phyloP scores from a whole-genome alignment of 2,113 vertebrate genomes.

The Alectura lathami region DNA sequence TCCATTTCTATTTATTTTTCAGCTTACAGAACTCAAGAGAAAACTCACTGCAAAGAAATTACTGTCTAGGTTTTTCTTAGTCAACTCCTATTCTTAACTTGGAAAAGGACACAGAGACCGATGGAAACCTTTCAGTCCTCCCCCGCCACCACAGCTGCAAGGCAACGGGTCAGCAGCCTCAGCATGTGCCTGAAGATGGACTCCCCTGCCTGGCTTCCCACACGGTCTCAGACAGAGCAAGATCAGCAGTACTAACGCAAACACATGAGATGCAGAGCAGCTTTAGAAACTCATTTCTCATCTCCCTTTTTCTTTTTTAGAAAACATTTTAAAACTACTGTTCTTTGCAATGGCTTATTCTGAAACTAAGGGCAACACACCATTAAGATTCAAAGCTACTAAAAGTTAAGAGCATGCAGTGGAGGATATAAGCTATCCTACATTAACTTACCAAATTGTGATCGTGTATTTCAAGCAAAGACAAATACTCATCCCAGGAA shows the following conservation, averaged over 20 bases:
- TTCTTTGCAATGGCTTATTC: background rate
- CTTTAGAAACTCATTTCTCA: background rate
- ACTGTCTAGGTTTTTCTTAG: background rate
- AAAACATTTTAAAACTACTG: background rate
- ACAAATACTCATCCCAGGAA: background rate
- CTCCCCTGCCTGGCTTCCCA: background rate
- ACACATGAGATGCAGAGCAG: background rate
- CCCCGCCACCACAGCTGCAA: background rate
- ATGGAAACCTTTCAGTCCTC: conserved; percentile 21
- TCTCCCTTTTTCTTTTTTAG: background rate
- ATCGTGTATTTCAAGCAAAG: background rate
- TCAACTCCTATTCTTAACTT: background rate
- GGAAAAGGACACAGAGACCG: conserved; percentile 26
- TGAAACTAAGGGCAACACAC: background rate
- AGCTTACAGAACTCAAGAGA: background rate
- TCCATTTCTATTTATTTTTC: conserved; percentile 17
- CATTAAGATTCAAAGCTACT: background rate
- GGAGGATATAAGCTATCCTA: background rate
- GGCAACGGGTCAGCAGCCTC: background rate
- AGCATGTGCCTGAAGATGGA: background rate
- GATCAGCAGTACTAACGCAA: background rate
- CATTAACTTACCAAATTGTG: background rate
- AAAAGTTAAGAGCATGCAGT: background rate
- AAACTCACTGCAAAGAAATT: background rate
- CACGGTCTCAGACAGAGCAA: background rate